Evolutionary conservation across 2,888 invertebrate genomes (phyloP).

Genomic region (Pristionchus japonicus): DNA sequence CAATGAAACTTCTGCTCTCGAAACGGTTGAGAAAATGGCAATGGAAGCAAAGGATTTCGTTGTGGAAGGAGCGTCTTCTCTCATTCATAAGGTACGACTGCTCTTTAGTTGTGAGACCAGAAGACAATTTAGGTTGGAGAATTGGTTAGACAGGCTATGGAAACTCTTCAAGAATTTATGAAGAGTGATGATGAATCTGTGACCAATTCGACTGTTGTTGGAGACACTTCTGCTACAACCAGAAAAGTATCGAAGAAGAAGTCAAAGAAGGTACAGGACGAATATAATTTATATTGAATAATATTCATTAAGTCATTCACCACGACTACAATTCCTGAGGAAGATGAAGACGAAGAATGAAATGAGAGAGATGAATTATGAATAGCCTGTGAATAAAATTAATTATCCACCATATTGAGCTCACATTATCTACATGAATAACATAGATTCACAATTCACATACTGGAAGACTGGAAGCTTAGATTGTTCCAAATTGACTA

Average conservation of each 20-base stretch:
- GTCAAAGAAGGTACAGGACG: background rate
- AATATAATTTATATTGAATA: background rate
- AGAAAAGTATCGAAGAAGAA: slow-evolving; percentile 28
- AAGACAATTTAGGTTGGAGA: background rate
- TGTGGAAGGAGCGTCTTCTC: slow-evolving; percentile 10
- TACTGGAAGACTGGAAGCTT: too few species aligned
- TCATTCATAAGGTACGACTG: background rate
- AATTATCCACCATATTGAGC: too few species aligned
- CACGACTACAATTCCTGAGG: background rate
- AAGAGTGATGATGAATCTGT: background rate
- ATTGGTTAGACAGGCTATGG: background rate
- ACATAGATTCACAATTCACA: too few species aligned
- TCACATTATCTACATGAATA: too few species aligned
- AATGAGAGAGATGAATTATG: background rate
- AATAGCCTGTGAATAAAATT: background rate
- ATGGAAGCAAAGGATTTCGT: slow-evolving; percentile 37
- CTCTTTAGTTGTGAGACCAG: background rate
- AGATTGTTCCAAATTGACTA: too few species aligned
- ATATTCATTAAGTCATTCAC: slow-evolving; percentile 5
- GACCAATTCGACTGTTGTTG: background rate
- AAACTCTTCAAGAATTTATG: slow-evolving; percentile 28
- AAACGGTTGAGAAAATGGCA: slow-evolving; percentile 40
- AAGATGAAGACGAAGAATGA: slow-evolving; percentile 25
- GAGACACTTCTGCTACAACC: background rate
- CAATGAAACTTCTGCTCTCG: slow-evolving; percentile 31